phyloP scores from a whole-genome alignment of 2,797 vertebrate genomes.

The Phyllotis vaccarum region DNA sequence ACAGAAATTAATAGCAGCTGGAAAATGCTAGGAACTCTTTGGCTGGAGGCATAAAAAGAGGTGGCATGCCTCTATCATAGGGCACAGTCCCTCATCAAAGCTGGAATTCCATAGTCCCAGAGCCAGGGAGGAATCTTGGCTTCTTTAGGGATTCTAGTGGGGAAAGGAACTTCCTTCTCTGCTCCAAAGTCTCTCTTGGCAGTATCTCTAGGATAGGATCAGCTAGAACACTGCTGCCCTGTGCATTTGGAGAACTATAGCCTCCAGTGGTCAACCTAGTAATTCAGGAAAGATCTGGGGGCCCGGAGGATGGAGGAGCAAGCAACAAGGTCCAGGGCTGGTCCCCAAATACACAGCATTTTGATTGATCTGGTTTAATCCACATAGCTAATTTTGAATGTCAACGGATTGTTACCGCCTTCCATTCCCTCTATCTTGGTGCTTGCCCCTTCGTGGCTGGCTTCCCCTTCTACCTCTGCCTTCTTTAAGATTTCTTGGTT shows the following conservation, averaged over 20 bases:
- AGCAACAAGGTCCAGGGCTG: not conserved
- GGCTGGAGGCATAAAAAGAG: not conserved
- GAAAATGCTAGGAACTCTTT: not conserved
- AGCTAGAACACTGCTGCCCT: not conserved
- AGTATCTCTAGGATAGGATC: not conserved
- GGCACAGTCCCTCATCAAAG: not conserved
- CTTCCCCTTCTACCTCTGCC: not conserved
- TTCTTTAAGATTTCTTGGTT: slow-evolving; percentile 12
- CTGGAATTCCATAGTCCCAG: not conserved
- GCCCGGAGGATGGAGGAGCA: not conserved
- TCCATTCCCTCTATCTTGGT: not conserved
- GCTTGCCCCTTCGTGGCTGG: not conserved
- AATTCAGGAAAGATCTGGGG: not conserved
- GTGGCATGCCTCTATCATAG: not conserved
- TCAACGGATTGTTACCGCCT: not conserved
- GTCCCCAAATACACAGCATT: not conserved
- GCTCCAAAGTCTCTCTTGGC: not conserved
- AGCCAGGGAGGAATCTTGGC: not conserved
- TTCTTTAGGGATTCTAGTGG: not conserved
- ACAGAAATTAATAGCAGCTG: not conserved
- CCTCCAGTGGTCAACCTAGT: fast-evolving
- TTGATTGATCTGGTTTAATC: not conserved
- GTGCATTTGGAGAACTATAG: not conserved
- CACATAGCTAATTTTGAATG: not conserved
- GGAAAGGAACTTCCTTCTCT: not conserved